Conservation (phyloP, 2,888 invertebrate species). For the Dryomyza anilis region DNA sequence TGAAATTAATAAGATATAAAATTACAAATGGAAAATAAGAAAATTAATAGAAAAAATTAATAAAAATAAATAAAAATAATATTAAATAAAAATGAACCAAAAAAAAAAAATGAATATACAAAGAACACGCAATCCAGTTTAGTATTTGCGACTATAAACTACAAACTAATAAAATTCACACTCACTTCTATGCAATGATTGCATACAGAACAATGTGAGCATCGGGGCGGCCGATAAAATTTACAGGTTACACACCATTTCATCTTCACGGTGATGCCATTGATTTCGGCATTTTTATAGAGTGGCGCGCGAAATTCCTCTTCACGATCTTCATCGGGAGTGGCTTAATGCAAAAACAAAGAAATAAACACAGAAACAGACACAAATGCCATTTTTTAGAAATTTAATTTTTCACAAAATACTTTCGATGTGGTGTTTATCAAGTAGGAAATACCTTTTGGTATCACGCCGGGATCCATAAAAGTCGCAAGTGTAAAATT, state of each 20-base stretch:
- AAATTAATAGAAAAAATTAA: no score
- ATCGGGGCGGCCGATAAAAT: conserved; percentile 98
- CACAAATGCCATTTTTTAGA: not conserved
- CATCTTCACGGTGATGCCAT: conserved; percentile 98
- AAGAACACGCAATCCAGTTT: no score
- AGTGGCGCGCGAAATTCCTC: conserved; percentile 96
- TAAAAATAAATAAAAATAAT: no score
- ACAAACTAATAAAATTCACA: no score
- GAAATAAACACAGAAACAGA: not conserved
- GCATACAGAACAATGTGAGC: conserved; percentile 99
- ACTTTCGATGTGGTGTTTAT: not conserved
- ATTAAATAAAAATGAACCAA: no score
- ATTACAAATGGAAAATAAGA: no score
- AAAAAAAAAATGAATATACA: no score
- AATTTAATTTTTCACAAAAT: not conserved
- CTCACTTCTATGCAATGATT: conserved; percentile 96
- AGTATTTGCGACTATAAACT: no score
- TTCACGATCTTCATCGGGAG: conserved; percentile 95
- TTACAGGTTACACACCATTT: conserved; percentile 99
- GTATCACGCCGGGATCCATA: conserved; percentile 99
- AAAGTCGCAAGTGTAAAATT: conserved; percentile 99
- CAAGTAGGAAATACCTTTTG: conserved; percentile 76
- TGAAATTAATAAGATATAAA: no score
- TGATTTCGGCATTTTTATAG: conserved; percentile 97
- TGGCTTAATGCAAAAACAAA: conserved; percentile 67